Evolutionary conservation across 92 coral and sea anemone species (phyloP), one percentile per base, ranked within the genome.

Genomic region (Heliopora coerulea): DNA sequence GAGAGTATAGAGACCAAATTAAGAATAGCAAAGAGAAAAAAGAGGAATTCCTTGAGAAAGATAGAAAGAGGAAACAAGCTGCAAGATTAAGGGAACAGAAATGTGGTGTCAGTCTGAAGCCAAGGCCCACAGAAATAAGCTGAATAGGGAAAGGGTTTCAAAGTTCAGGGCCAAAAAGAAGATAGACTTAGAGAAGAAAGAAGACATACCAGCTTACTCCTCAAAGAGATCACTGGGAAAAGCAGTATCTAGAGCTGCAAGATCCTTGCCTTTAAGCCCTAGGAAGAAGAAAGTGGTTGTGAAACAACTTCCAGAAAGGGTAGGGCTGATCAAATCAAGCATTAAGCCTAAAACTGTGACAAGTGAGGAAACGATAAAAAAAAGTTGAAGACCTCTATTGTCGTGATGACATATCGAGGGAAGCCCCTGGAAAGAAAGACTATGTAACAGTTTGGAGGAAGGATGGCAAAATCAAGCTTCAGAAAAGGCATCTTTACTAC

Each of bases 251-350:
- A 69, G 84, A 35, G 73, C 79, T 34, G 42, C 73, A 39, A 79
- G 68, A 68, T 79, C 78, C 39, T 49, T 67, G 69, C 83, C n/a
- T n/a, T n/a, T n/a, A n/a, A n/a, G n/a, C n/a, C 75, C 68, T 56
- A 81, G 75, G 63, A 73, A 73, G 39, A 81, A 81, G 81, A 82
- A 74, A 74, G 67, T 74, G 52, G 80, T 81, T 61, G 74, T 81
- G 3, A 73, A 29, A 59, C 74, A 74, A 49, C 76, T 81, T 50
- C 81, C 77, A 41, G 67, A 82, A 62, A 67, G 65, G 59, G 78
- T 65, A 31, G 79, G 82, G 82, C 78, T 66, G 20, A 82, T 75
- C 29, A 82, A 65, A 61, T 76, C 82, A 56, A 82, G 54, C 48
- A 73, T 72, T 24, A 75, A 76, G 49, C 86, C 78, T 24, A 82